Percentiles rank a stretch among this genome's conserved stretches.
Conservation (phyloP, 2,797 vertebrate species). For the Sciaenops ocellatus region DNA sequence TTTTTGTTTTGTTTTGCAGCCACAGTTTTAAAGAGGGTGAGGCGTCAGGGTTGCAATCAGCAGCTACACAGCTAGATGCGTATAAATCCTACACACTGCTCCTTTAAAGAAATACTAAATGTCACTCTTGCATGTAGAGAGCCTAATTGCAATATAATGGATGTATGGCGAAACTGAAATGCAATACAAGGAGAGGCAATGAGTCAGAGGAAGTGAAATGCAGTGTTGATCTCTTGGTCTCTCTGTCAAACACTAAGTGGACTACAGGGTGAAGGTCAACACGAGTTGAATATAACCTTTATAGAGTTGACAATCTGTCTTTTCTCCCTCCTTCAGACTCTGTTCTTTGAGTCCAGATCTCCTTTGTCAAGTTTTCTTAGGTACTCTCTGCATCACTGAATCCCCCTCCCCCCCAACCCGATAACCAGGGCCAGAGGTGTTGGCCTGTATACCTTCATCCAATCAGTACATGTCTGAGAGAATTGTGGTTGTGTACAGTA, state of each 20-base stretch:
- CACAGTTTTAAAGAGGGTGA: too few species aligned
- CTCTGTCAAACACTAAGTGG: not conserved
- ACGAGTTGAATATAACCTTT: not conserved
- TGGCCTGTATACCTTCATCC: conserved; percentile 20
- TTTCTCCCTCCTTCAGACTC: not conserved
- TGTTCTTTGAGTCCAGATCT: conserved; percentile 12
- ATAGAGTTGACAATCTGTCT: not conserved
- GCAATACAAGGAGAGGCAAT: not conserved
- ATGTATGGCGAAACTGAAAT: not conserved
- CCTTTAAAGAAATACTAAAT: too few species aligned
- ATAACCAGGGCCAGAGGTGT: conserved; percentile 32
- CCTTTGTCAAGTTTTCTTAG: not conserved
- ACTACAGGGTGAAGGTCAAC: not conserved
- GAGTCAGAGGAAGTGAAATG: not conserved
- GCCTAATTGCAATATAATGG: fast-evolving
- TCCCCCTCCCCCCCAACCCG: not conserved
- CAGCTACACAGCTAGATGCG: too few species aligned
- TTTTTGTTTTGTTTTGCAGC: too few species aligned
- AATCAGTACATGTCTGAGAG: conserved; percentile 25
- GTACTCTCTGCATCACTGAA: conserved; percentile 1
- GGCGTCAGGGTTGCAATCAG: too few species aligned
- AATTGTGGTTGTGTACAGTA: not conserved
- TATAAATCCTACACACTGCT: too few species aligned
- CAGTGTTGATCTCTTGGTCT: too few species aligned
- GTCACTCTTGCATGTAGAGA: not conserved